These are phyloP conservation scores for Aurelia sp. DNA, from an alignment of 30 jellyfish, hydroid and myxozoan genomes.

Conservation along the genomic window DNA sequence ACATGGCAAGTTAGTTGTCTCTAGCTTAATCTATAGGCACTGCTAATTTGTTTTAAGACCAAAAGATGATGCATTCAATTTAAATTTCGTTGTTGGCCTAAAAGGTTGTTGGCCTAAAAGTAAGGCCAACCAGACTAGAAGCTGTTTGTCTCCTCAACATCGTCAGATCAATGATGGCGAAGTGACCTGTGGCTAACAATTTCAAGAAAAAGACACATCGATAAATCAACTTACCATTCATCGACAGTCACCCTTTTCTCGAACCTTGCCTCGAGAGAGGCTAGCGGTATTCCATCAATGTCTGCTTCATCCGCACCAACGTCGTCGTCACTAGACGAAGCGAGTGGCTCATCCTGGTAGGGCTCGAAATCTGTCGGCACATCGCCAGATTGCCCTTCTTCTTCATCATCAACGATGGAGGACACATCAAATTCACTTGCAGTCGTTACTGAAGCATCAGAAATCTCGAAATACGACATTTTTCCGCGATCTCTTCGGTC, in stretches of 20 bases:
- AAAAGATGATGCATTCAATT: too few relatives aligned
- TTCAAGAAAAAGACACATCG: background rate
- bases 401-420: background rate
- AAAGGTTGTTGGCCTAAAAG: too few relatives aligned
- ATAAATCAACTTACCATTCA: slow-evolving; percentile 3
- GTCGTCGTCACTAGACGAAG: slow-evolving; percentile 24
- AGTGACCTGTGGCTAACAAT: background rate
- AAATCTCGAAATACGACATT: slow-evolving; percentile 3
- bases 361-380: slow-evolving; percentile 1
- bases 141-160: background rate
- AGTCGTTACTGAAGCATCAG: slow-evolving; percentile 5
- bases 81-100: too few relatives aligned
- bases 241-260: slow-evolving; percentile 1
- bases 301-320: slow-evolving; percentile 14
- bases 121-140: too few relatives aligned
- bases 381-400: background rate
- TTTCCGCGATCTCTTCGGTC: background rate
- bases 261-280: slow-evolving; percentile 7
- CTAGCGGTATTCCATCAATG: slow-evolving; percentile 16
- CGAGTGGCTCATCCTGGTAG: slow-evolving; percentile 26
- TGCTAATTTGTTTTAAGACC: too few relatives aligned
- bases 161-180: background rate
- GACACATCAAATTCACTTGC: background rate
- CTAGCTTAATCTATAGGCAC: too few relatives aligned
- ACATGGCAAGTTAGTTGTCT: too few relatives aligned